Base-by-base conservation (phyloP, 2,113 vertebrate genomes). In the Nycticorax nycticorax region DNA sequence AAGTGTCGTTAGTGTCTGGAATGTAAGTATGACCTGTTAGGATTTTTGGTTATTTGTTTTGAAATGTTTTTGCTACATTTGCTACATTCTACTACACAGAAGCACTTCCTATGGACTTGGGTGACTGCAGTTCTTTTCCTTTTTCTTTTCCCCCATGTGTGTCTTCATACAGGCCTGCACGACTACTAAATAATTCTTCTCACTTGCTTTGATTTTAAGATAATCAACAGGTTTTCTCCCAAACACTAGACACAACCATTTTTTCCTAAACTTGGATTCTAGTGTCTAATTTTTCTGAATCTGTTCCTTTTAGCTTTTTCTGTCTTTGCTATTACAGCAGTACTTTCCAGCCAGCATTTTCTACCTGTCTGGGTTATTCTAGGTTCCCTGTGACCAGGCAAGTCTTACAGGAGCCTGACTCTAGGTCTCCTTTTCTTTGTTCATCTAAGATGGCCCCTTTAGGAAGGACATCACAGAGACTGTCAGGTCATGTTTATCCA, bases 1-100 rank as follows among this genome's bases (percentile, higher is more conserved):
- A 99, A 97, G 98, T 99, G 79, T 98, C 98, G 28, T 97, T 99
- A 97, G 99, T 99, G 71, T 99, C 99, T 95, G 99, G 99, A 98
- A 99, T 98, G 99, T 99, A 98, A 99, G 99, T 99, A 98, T 96
- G 45, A 89, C 35, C 57, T 93, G 26, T 43, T 73, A 30, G 26
- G 30, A 73, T 80, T 88, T 96, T 92, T 60, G 4, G 7, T 82
- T 81, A 28, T 4, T 68, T 68, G 33, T 80, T 94, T 74, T 60
- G 32, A 68, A 81, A 71, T 47, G 37, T 11, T 89, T 91, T 85
- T 89, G 47, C 41, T 43, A 43, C 41, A 43, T 43, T 43, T 43
- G 41, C 41, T 43, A 43, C 41, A 14, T 43, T 43, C 41, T 35
- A 18, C 50, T 83, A 4, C 12, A 2, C 14, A 33, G 52, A 77